Evolutionary conservation across 2,888 invertebrate genomes (phyloP), one percentile per base, ranked within the genome.

Genomic region (Perizoma affinitatum): DNA sequence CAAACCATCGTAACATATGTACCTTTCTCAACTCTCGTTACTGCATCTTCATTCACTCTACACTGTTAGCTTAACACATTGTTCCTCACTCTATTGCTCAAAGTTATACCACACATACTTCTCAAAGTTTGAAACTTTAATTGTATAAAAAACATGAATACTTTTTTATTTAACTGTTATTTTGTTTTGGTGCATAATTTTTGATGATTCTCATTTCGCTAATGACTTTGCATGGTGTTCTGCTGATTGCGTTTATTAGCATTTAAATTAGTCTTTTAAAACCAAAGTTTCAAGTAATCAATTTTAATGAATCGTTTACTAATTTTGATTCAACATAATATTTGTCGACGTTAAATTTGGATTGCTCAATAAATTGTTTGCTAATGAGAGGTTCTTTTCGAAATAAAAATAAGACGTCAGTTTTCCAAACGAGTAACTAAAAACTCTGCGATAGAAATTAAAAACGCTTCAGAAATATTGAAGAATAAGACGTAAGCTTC

Each of bases 171-270:
- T 38, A 6, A 38, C 38, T 38, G 38, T 38, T 38, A 7, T 38
- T n/a, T n/a, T 7, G 3, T 34, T 34, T n/a, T 33, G 8, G 9
- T 33, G 43, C 46, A 34, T 43, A 10, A 34, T 43, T 36, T 44
- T 53, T 48, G 46, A 48, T 58, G 47, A 35, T 40, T 53, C 22
- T 58, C 47, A 47, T 53, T 52, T 43, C 22, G 33, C 43, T 58
- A 47, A 42, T 48, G 52, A 48, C 47, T 44, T 49, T 48, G 52
- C 47, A 48, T 45, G 48, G 48, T 47, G 22, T 34, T 51, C n/a
- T 54, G 45, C 53, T 49, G 45, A 53, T 59, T 47, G 54, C 40
- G 62, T 54, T 62, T 46, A 54, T 54, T 54, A 50, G 38, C 58
- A 43, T 62, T 38, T 62, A 47, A 55, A 58, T 58, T 33, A 35